Percentiles rank a stretch among this genome's conserved stretches.
phyloP scores from a whole-genome alignment of 2,888 invertebrate species.

The Pollenia amentaria region DNA sequence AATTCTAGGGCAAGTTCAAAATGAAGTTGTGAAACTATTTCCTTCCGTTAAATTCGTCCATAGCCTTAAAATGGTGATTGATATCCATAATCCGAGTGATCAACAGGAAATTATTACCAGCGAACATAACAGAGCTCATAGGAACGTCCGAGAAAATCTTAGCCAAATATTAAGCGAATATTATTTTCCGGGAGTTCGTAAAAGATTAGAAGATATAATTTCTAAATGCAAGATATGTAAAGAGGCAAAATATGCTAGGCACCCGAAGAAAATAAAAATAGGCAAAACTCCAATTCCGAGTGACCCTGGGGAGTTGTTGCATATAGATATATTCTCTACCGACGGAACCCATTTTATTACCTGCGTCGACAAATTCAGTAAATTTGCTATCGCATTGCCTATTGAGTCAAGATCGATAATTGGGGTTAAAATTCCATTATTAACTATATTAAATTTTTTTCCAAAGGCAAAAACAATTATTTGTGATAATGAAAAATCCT shows the following conservation, averaged over 20 bases:
- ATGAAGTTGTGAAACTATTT: no score
- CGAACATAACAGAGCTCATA: conserved; percentile 65
- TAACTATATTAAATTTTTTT: conserved; percentile 16
- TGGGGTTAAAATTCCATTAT: conserved; percentile 34
- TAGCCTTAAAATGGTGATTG: conserved; percentile 57
- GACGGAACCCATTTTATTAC: conserved; percentile 5
- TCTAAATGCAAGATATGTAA: conserved; percentile 19
- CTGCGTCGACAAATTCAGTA: conserved; percentile 33
- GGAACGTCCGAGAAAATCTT: conserved; percentile 42
- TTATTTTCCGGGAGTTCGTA: conserved; percentile 36
- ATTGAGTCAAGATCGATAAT: conserved; percentile 22
- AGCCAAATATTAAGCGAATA: conserved; percentile 41
- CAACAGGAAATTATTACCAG: conserved; percentile 63
- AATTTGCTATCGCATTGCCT: conserved; percentile 22
- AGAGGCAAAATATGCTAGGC: conserved; percentile 3
- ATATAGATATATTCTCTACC: conserved; percentile 29
- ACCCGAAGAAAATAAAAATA: background rate
- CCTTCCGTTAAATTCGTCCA: no score
- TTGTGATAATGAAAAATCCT: conserved; percentile 46
- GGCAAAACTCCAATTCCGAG: conserved; percentile 21
- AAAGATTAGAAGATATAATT: background rate
- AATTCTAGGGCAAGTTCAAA: conserved; percentile 53
- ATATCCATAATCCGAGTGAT: conserved; percentile 62
- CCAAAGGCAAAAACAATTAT: conserved; percentile 20
- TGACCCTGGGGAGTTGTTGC: conserved; percentile 3